phyloP scores from a whole-genome alignment of 2,888 invertebrate genomes.

The Cataglyphis altisquamis region DNA sequence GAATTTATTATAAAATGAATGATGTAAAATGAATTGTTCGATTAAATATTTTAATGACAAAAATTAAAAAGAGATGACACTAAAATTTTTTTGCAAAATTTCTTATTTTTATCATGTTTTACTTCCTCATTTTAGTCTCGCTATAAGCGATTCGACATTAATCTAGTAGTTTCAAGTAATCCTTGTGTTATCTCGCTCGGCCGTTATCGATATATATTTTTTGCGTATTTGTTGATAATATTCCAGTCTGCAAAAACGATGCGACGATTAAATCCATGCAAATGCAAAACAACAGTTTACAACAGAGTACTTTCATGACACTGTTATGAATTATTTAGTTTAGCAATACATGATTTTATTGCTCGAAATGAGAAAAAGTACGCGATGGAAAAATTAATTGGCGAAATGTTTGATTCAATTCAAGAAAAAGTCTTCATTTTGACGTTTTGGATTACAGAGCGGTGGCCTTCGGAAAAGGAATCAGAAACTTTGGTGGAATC shows the following conservation, averaged over 20 bases:
- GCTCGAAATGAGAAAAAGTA: not conserved
- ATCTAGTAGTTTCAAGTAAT: not conserved
- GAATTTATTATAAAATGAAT: not conserved
- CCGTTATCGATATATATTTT: slow-evolving; percentile 3
- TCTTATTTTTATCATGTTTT: not conserved
- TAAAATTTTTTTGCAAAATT: not conserved
- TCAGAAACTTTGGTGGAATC: slow-evolving; percentile 35
- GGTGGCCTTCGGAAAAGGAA: slow-evolving; percentile 29
- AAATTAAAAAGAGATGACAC: not conserved
- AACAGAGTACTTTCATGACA: not conserved
- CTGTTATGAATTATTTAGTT: slow-evolving; percentile 15
- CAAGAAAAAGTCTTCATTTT: slow-evolving; percentile 16
- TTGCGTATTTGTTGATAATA: not conserved
- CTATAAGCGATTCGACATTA: not conserved
- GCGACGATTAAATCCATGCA: not conserved
- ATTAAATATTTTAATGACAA: not conserved
- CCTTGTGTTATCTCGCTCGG: slow-evolving; percentile 19
- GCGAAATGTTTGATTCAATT: slow-evolving; percentile 5
- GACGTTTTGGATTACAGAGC: not conserved
- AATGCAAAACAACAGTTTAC: not conserved
- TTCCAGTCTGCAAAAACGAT: not conserved
- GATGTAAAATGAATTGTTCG: not conserved
- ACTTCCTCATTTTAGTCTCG: not conserved
- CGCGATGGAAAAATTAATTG: slow-evolving; percentile 24
- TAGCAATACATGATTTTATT: slow-evolving; percentile 10